Evolutionary conservation across 1,140 invertebrate species (phyloP).

Genomic region (Manduca sexta): DNA sequence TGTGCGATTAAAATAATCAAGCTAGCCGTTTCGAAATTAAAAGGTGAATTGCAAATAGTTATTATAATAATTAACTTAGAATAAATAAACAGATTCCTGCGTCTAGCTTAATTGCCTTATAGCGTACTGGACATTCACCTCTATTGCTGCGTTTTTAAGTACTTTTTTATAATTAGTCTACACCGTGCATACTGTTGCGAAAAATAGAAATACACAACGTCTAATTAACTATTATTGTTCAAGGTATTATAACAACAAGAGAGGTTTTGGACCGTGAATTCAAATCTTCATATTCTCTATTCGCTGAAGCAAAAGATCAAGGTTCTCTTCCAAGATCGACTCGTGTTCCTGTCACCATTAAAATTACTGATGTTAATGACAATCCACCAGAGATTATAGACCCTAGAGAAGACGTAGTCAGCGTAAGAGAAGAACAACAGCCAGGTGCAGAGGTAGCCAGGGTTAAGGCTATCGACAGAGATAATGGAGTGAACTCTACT

Average conservation of each 20-base stretch:
- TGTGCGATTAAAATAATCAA: no score
- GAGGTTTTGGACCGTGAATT: conserved; percentile 88
- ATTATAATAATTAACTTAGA: no score
- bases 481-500: conserved; percentile 90
- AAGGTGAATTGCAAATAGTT: no score
- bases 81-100: no score
- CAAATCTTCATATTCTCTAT: conserved; percentile 84
- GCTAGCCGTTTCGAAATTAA: no score
- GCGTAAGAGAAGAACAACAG: conserved; percentile 90
- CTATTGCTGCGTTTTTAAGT: no score
- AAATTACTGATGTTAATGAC: conserved; percentile 91
- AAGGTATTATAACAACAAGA: conserved; percentile 89
- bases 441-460: conserved; percentile 88
- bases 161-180: no score
- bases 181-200: no score
- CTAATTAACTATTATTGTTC: conserved; percentile 31
- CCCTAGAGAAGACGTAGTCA: conserved; percentile 89
- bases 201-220: no score
- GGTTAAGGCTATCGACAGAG: conserved; percentile 89
- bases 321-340: conserved; percentile 84
- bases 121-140: no score
- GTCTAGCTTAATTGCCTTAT: no score
- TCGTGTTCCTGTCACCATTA: conserved; percentile 82
- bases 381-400: conserved; percentile 92
- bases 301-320: conserved; percentile 89